Evolutionary conservation across 2,797 vertebrate genomes (phyloP), one percentile per base, ranked within the genome.

Genomic region (Poeciliopsis gracilis): DNA sequence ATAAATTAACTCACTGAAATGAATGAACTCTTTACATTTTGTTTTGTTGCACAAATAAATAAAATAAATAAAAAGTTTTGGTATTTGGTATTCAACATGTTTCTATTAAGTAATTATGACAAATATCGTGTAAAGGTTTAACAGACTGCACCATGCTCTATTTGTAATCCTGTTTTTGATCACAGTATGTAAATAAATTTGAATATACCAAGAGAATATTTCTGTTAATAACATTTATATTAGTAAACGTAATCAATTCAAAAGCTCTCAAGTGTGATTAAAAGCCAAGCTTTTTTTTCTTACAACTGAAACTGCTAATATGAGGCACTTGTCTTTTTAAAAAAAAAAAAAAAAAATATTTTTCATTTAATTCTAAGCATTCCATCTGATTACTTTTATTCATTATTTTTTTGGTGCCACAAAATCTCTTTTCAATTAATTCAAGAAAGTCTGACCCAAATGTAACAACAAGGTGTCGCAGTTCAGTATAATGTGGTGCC

Each of bases 1-100:
- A 36, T 0, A 1, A 13, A 67, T 0, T 45, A 38, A 0, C 41
- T 47, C 28, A 23, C 33, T 72, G 25, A 59, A 45, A 70, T 1
- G 4, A 70, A 25, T n/a, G 2, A 45, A 16, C n/a, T 30, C 43
- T 46, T 72, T n/a, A 47, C n/a, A 4, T 45, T n/a, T 38, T 45
- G 8, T 57, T 30, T 75, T 5, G 61, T 4, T 28, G 38, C 16
- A 18, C 18, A 57, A 61, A 59, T 28, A 75, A 75, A 30, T 1
- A 13, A 33, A 33, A 33, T 33, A 33, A 33, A 33, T 33, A 33
- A 33, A 33, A 33, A 33, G 33, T 2, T 33, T 33, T 33, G 33
- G 2, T 33, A 33, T 30, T 57, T 43, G 38, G 7, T 7, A 73
- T 53, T 15, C 2, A 73, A 43, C 12, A 28, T 4, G 33, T 55